phyloP scores from a whole-genome alignment of 2,888 invertebrate genomes.

The Cryptophagus acutangulus region DNA sequence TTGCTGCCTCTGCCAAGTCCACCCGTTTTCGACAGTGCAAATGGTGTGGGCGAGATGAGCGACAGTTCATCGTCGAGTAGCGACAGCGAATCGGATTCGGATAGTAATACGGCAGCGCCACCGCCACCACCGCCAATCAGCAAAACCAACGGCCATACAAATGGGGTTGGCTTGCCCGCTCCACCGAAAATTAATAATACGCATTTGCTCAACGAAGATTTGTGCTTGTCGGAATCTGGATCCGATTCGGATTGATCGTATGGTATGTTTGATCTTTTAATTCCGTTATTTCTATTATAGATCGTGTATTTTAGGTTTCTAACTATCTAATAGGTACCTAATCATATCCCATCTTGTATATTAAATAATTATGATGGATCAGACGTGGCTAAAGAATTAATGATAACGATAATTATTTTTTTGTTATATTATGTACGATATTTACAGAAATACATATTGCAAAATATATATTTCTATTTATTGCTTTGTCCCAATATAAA shows the following conservation, averaged over 20 bases:
- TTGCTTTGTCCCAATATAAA: too few species aligned
- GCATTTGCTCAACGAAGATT: slow-evolving; percentile 74
- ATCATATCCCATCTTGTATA: too few species aligned
- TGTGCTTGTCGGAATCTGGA: slow-evolving; percentile 81
- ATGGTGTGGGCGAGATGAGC: slow-evolving; percentile 44
- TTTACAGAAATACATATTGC: slow-evolving; percentile 31
- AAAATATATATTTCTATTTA: too few species aligned
- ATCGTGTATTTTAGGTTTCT: too few species aligned
- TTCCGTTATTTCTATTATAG: too few species aligned
- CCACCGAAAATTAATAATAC: slow-evolving; percentile 41
- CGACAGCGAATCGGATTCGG: slow-evolving; percentile 46
- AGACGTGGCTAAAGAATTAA: slow-evolving; percentile 30
- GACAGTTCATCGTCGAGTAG: slow-evolving; percentile 41
- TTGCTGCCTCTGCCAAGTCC: slow-evolving; percentile 33
- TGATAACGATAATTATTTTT: slow-evolving; percentile 29
- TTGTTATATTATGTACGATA: slow-evolving; percentile 32
- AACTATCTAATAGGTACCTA: too few species aligned
- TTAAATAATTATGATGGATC: too few species aligned
- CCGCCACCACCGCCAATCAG: slow-evolving; percentile 7
- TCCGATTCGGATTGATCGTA: slow-evolving; percentile 54
- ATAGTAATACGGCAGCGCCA: slow-evolving; percentile 29
- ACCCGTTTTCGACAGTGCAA: slow-evolving; percentile 29
- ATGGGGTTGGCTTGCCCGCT: slow-evolving; percentile 47
- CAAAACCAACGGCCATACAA: slow-evolving; percentile 43
- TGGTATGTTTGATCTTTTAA: too few species aligned